These are phyloP conservation scores for Pholis gunnellus DNA, from an alignment of 2,113 vertebrate species.

Conservation along the genomic window DNA sequence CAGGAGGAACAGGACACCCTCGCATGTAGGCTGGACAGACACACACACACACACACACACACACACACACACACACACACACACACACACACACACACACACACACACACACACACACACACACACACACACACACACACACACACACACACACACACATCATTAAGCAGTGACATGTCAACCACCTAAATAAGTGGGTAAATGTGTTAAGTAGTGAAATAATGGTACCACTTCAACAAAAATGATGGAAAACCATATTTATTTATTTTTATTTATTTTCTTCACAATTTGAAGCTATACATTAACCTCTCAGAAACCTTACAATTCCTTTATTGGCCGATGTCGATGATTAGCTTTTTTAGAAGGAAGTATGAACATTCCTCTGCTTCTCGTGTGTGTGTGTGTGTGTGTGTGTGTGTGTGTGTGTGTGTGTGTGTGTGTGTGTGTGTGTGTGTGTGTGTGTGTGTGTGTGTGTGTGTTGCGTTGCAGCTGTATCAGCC, in stretches of 20 bases:
- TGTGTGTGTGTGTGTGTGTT: too few relatives aligned
- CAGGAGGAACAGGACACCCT: slow-evolving; percentile 86
- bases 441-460: too few relatives aligned
- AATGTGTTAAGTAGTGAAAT: background rate
- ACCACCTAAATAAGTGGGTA: background rate
- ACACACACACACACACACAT: background rate
- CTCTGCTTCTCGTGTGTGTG: background rate
- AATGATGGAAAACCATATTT: background rate
- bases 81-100: background rate
- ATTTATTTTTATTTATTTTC: background rate
- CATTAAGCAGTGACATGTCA: too few relatives aligned
- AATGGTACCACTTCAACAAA: background rate
- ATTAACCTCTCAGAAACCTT: background rate
- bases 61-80: background rate
- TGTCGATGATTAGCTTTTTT: background rate
- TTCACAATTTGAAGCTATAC: background rate
- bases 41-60: background rate
- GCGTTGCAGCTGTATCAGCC: slow-evolving; percentile 85
- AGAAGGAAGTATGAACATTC: background rate
- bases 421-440: too few relatives aligned
- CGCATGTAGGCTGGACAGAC: slow-evolving; percentile 74
- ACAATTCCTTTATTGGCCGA: background rate
- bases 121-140: background rate
- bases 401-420: too few relatives aligned
- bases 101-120: background rate